These are phyloP conservation scores for Onychomys leucogaster DNA, from an alignment of 2,797 vertebrate species.

Conservation along the genomic window DNA sequence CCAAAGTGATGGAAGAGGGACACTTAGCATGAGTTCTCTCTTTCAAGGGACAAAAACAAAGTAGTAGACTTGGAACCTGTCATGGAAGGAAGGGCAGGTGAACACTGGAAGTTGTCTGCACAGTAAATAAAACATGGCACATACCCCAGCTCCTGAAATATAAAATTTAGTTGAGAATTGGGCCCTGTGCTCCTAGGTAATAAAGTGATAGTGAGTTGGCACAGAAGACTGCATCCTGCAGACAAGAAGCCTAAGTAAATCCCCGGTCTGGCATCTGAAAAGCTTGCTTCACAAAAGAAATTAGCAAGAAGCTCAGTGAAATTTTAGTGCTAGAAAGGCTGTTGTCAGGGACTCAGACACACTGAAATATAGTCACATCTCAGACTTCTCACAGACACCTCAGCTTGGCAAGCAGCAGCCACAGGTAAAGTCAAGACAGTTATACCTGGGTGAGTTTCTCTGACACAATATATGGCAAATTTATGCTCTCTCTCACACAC, in stretches of 20 bases:
- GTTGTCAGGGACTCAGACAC: neutral
- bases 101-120: neutral
- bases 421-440: neutral
- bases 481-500: no score
- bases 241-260: neutral
- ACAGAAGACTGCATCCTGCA: neutral
- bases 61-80: neutral
- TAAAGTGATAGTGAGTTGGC: neutral
- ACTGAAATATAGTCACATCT: neutral
- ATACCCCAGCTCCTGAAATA: neutral
- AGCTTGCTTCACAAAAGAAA: neutral
- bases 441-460: neutral
- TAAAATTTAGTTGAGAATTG: neutral
- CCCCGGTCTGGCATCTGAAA: neutral
- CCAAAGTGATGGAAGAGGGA: neutral
- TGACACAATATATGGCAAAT: neutral
- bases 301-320: neutral
- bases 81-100: no score
- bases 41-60: neutral
- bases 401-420: no score
- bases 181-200: neutral
- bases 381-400: neutral
- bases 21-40: neutral
- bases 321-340: neutral
- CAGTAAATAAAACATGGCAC: neutral